Evolutionary conservation across 2,113 vertebrate species (phyloP).

Genomic region (Leuciscus idus): DNA sequence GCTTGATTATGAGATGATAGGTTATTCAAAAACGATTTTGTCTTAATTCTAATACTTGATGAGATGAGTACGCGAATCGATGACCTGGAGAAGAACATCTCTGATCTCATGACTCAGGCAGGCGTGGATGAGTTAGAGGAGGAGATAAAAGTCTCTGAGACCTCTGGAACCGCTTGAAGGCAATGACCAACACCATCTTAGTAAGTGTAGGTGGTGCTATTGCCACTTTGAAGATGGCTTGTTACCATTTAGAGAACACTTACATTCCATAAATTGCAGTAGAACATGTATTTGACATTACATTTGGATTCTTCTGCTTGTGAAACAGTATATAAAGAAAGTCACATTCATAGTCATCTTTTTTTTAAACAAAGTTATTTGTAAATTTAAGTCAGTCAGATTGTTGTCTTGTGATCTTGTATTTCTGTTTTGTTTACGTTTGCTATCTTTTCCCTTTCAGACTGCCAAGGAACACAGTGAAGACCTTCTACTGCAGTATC

Average conservation of each 20-base stretch:
- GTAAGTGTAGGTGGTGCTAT: conserved; percentile 37
- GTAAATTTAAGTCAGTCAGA: too few relatives aligned
- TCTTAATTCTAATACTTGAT: conserved; percentile 87
- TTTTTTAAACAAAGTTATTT: neutral
- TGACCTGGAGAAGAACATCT: conserved; percentile 97
- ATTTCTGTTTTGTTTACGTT: neutral
- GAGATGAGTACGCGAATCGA: conserved; percentile 99
- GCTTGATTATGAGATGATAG: neutral
- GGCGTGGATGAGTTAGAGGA: conserved; percentile 93
- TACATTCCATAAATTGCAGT: neutral
- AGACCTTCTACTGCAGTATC: conserved; percentile 24
- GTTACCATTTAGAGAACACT: neutral
- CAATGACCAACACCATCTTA: neutral
- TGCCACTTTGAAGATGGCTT: neutral
- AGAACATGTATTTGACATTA: neutral
- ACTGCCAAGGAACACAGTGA: conserved; percentile 37
- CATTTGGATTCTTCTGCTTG: neutral
- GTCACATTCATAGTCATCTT: neutral
- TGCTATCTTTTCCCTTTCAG: conserved; percentile 17
- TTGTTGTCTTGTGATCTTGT: neutral
- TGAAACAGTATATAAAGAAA: neutral
- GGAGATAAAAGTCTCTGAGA: conserved; percentile 79
- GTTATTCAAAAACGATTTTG: neutral
- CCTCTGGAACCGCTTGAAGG: conserved; percentile 53
- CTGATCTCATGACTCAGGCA: conserved; percentile 97